A percentile compares a stretch with the other conserved stretches of the same genome.
Conservation (phyloP, 2,113 vertebrate genomes). For the Micromys minutus region DNA sequence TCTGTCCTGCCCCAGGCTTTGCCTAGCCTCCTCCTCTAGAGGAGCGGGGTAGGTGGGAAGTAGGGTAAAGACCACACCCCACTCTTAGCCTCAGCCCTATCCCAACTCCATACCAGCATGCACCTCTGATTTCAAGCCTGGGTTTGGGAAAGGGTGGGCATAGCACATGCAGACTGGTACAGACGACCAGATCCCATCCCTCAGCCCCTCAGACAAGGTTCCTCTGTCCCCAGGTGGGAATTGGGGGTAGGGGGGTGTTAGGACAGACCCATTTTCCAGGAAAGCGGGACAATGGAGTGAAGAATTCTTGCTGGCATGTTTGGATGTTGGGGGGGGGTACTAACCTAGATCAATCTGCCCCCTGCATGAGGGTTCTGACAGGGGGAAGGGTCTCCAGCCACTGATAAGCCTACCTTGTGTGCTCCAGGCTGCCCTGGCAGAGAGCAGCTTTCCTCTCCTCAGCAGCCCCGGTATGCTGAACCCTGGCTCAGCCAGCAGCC, state of each 20-base stretch:
- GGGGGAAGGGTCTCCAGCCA: neutral
- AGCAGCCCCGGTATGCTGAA: conserved; percentile 94
- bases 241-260: fast-evolving
- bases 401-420: neutral
- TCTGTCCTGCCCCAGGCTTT: neutral
- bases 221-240: neutral
- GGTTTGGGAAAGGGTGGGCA: neutral
- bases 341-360: too few relatives aligned
- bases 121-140: neutral
- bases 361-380: too few relatives aligned
- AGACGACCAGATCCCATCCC: fast-evolving
- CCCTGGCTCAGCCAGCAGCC: conserved; percentile 92
- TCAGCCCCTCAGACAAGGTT: too few relatives aligned
- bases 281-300: neutral
- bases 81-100: neutral
- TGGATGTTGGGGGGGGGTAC: too few relatives aligned
- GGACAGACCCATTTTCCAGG: neutral
- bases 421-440: conserved; percentile 91
- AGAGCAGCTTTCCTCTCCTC: conserved; percentile 96
- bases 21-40: neutral
- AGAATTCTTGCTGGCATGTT: neutral
- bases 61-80: too few relatives aligned
- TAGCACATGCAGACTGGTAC: neutral
- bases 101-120: neutral
- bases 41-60: neutral